Evolutionary conservation across 2,888 invertebrate genomes (phyloP).

Genomic region (Tortrix viridana): DNA sequence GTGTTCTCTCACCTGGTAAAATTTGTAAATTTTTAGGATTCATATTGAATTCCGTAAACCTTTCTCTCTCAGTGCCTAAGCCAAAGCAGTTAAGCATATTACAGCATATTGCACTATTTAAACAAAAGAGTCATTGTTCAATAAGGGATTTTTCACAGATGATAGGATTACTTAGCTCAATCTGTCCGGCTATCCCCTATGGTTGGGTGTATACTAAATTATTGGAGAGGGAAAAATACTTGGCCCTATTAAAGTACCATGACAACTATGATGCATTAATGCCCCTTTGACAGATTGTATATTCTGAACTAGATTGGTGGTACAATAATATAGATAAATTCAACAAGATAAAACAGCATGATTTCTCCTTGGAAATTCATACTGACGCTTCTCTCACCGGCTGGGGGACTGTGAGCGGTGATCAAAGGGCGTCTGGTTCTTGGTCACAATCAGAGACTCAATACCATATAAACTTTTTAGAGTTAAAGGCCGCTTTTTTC

Average conservation of each 20-base stretch:
- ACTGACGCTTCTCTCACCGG: too few species aligned
- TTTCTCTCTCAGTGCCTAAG: constrained; percentile 9
- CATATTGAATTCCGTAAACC: constrained; percentile 19
- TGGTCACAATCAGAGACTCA: too few species aligned
- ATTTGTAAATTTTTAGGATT: constrained; percentile 35
- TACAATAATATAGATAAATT: not conserved
- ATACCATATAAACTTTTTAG: too few species aligned
- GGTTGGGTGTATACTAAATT: constrained; percentile 34
- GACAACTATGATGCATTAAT: not conserved
- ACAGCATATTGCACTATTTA: not conserved
- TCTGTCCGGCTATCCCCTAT: constrained; percentile 28
- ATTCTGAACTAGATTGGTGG: constrained; percentile 32
- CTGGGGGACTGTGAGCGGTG: too few species aligned
- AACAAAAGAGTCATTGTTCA: not conserved
- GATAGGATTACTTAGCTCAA: constrained; percentile 25
- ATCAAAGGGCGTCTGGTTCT: too few species aligned
- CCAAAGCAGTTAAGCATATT: constrained; percentile 14
- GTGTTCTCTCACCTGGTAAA: constrained; percentile 17
- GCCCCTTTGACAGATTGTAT: not conserved
- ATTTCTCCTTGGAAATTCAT: too few species aligned
- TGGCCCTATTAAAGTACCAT: too few species aligned
- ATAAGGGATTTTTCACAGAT: constrained; percentile 31
- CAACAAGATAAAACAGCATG: constrained; percentile 1
- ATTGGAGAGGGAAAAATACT: constrained; percentile 18
- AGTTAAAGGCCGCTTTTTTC: too few species aligned